phyloP scores from a whole-genome alignment of 1,140 invertebrate species.

The Drosophila ercepeae region DNA sequence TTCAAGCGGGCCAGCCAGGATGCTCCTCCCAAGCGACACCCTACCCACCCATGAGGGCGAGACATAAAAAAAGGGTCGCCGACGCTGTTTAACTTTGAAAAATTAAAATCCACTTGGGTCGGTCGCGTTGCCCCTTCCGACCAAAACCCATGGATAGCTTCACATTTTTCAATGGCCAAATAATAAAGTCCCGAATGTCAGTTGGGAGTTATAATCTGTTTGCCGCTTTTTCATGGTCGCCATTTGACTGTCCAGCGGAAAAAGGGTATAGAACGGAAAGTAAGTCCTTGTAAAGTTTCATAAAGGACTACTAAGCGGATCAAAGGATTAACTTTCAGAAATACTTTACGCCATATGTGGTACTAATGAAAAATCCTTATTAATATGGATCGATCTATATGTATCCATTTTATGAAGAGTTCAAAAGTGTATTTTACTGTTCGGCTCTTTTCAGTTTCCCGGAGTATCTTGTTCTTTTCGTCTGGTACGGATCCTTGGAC shows the following conservation, averaged over 20 bases:
- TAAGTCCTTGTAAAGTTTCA: neutral
- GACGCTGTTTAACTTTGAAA: constrained; percentile 74
- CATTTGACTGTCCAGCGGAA: constrained; percentile 49
- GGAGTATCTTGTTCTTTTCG: constrained; percentile 24
- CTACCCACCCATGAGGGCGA: neutral
- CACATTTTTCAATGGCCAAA: constrained; percentile 80
- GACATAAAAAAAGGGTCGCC: constrained; percentile 62
- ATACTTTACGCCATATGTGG: too few species aligned
- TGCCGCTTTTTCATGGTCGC: constrained; percentile 78
- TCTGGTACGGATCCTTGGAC: constrained; percentile 17
- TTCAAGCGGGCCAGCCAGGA: constrained; percentile 15
- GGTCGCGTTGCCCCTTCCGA: neutral
- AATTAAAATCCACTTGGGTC: constrained; percentile 81
- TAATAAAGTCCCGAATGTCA: constrained; percentile 78
- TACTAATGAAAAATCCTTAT: too few species aligned
- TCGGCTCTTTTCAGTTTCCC: neutral
- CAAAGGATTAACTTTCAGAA: neutral
- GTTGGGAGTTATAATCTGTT: constrained; percentile 81
- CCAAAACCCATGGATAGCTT: constrained; percentile 30
- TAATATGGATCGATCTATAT: too few species aligned
- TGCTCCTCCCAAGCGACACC: neutral
- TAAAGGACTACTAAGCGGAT: neutral
- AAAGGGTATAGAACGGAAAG: constrained; percentile 20
- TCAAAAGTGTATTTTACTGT: neutral
- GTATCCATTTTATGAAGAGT: too few species aligned